Evolutionary conservation across 2,888 invertebrate species (phyloP), one percentile per base, ranked within the genome.

Genomic region (Anthoptus insignis): DNA sequence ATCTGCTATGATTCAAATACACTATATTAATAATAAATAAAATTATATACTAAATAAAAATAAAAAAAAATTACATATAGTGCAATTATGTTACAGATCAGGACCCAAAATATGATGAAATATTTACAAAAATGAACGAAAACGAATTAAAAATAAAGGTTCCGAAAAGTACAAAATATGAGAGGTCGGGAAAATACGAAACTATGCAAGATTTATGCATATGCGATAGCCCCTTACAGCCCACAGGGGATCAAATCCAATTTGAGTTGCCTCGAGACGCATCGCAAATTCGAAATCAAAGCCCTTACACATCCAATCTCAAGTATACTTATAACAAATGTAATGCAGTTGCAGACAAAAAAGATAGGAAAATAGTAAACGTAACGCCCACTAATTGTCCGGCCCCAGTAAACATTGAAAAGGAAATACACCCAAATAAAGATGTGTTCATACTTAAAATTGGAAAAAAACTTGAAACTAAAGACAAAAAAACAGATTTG

Each of bases 371-470:
- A 83, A 75, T 87, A 42, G 79, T 93, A 19, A 92, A 89, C 39
- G 82, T 93, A 2, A 93, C 92, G 3, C 92, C 92, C 9, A 79
- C 86, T 0, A 89, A 87, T 67, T 92, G 92, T 67, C 87, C 88
- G 0, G 81, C 87, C 0, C 88, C 91, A 13, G 83, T 91, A 0
- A 80, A 88, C 54, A 89, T 92, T 84, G 82, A 83, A 63, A 93
- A 93, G 80, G 71, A 80, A 16, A 22, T 85, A 9, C 83, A 91
- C 65, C 87, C 87, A 0, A 75, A 82, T 49, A 92, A 90, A 75
- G 92, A 93, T 68, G 91, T 93, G 1, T 93, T 93, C 61, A 89
- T 93, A 72, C 77, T 93, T 6, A 93, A 91, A 81, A 91, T 93
- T 65, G 92, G 92, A 24, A 93, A 93, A 67, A 92, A 91, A 72